Conservation (phyloP, 30 jellyfish, hydroid and myxozoan species). For the Morbakka virulenta region DNA sequence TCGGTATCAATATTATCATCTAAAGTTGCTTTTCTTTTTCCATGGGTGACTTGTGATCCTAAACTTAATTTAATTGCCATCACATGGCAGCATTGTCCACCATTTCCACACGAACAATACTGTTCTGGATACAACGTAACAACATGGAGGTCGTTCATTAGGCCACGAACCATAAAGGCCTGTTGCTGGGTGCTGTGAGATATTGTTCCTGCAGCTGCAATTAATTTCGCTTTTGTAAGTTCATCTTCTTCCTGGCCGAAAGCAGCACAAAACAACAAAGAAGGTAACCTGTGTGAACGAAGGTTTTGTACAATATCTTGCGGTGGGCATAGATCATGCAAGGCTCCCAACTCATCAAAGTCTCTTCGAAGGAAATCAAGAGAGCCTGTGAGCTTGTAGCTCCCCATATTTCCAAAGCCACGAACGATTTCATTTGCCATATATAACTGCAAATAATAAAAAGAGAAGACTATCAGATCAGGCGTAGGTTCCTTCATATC, state of each 20-base stretch:
- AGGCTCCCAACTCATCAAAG: slow-evolving; percentile 62
- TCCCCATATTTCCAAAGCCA: slow-evolving; percentile 78
- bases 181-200: slow-evolving; percentile 75
- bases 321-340: slow-evolving; percentile 45
- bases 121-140: slow-evolving; percentile 89
- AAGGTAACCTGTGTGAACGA: slow-evolving; percentile 54
- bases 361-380: slow-evolving; percentile 63
- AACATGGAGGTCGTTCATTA: slow-evolving; percentile 76
- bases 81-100: slow-evolving; percentile 84
- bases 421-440: slow-evolving; percentile 66
- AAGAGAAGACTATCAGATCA: slow-evolving; percentile 65
- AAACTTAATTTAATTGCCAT: slow-evolving; percentile 88
- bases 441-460: slow-evolving; percentile 70
- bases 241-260: slow-evolving; percentile 49
- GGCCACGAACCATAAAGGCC: slow-evolving; percentile 83
- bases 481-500: slow-evolving; percentile 72
- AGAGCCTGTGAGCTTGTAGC: slow-evolving; percentile 59
- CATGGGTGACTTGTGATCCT: slow-evolving; percentile 71
- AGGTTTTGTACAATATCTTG: slow-evolving; percentile 38
- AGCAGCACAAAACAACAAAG: slow-evolving; percentile 39
- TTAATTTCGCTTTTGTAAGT: slow-evolving; percentile 73
- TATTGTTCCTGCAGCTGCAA: slow-evolving; percentile 69
- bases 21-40: slow-evolving; percentile 40
- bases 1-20: background rate
- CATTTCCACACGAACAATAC: slow-evolving; percentile 81